These are phyloP conservation scores for Chaetops frenatus DNA, from an alignment of 2,113 vertebrate species.

Conservation along the genomic window DNA sequence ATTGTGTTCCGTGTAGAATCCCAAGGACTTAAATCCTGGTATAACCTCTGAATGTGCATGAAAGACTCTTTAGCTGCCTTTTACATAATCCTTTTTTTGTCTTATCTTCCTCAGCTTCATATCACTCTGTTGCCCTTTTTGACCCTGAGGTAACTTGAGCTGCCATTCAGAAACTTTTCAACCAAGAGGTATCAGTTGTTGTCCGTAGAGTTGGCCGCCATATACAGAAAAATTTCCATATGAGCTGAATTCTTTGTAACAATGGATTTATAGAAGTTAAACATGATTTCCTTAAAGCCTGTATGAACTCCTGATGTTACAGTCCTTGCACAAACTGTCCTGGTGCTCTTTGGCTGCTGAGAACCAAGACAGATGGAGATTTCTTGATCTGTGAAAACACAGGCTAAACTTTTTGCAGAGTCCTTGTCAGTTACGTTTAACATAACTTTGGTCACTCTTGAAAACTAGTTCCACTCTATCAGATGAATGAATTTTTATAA, in stretches of 20 bases:
- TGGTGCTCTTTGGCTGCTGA: background rate
- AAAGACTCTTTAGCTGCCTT: background rate
- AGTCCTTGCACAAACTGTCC: background rate
- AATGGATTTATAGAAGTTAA: background rate
- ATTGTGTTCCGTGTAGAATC: background rate
- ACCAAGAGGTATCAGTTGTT: background rate
- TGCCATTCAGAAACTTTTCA: background rate
- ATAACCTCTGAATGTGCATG: background rate
- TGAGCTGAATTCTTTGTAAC: background rate
- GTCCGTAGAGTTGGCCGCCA: background rate
- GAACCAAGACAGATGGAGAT: background rate
- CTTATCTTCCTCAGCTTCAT: background rate
- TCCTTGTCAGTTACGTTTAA: background rate
- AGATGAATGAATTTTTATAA: background rate
- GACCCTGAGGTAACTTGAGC: background rate
- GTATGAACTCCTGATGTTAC: background rate
- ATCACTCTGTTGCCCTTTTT: background rate
- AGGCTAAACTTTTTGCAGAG: background rate
- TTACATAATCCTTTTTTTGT: background rate
- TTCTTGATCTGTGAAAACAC: background rate
- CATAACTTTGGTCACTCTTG: background rate
- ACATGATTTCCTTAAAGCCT: background rate
- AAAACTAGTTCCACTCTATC: background rate
- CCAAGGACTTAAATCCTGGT: background rate
- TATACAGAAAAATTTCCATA: background rate